Percentiles rank a stretch among this genome's conserved stretches.
phyloP scores from a whole-genome alignment of 2,888 invertebrate species.

The Andrena flavipes region DNA sequence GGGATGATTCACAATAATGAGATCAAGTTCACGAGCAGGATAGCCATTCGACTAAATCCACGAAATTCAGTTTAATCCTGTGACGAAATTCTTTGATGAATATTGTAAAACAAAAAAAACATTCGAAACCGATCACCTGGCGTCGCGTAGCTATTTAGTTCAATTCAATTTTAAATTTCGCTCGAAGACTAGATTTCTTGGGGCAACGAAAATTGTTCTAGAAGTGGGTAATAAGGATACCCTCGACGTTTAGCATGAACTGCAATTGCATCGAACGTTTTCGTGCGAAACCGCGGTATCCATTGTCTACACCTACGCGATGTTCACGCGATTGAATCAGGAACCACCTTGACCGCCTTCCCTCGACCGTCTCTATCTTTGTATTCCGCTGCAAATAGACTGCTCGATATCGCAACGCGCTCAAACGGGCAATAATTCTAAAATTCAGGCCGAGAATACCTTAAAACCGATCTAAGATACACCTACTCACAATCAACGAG shows the following conservation, averaged over 20 bases:
- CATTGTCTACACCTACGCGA: neutral
- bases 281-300: neutral
- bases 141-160: neutral
- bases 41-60: slow-evolving; percentile 4
- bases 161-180: neutral
- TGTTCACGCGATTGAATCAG: slow-evolving; percentile 21
- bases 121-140: neutral
- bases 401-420: slow-evolving; percentile 20
- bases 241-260: neutral
- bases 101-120: neutral
- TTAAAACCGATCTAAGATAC: slow-evolving; percentile 8
- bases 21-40: slow-evolving; percentile 34
- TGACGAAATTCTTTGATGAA: neutral
- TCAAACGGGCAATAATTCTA: slow-evolving; percentile 31
- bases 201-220: neutral
- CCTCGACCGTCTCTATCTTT: slow-evolving; percentile 13
- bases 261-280: slow-evolving; percentile 1
- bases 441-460: neutral
- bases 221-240: slow-evolving; percentile 7
- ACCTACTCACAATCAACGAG: neutral
- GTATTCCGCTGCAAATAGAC: slow-evolving; percentile 37
- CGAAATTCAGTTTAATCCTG: slow-evolving; percentile 26
- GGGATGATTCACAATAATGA: slow-evolving; percentile 34
- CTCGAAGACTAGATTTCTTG: neutral
- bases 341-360: slow-evolving; percentile 53